Conservation (phyloP, 2,113 vertebrate species). For the Megaceryle maxima region DNA sequence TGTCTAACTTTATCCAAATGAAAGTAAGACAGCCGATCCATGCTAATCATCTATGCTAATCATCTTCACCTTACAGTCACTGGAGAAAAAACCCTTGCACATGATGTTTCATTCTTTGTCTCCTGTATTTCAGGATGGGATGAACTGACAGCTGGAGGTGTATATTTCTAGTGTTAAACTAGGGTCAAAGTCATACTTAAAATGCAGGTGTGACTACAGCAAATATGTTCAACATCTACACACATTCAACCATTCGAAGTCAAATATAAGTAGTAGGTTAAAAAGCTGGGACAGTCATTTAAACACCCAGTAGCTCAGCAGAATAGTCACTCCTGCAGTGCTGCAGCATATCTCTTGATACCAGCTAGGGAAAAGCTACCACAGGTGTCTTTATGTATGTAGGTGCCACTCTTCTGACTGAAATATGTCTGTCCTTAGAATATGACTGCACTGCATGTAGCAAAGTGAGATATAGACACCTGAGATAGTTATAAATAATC, state of each 20-base stretch:
- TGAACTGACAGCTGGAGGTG: neutral
- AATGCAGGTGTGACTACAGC: neutral
- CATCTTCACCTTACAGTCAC: neutral
- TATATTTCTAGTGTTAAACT: neutral
- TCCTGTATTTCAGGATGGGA: neutral
- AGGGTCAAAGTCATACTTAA: neutral
- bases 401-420: neutral
- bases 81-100: neutral
- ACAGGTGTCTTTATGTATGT: neutral
- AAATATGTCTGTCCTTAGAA: neutral
- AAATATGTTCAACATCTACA: neutral
- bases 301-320: neutral
- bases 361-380: neutral
- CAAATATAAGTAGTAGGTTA: neutral
- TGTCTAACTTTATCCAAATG: neutral
- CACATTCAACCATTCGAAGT: neutral
- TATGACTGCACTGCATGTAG: neutral
- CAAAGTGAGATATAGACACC: neutral
- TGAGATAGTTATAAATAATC: neutral
- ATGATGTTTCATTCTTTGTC: neutral
- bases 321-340: neutral
- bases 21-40: neutral
- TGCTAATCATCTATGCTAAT: neutral
- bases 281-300: neutral
- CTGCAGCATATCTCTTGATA: neutral